phyloP scores from a whole-genome alignment of 35 echinoderm and acorn worm genomes.

The Stichopus chloronotus region DNA sequence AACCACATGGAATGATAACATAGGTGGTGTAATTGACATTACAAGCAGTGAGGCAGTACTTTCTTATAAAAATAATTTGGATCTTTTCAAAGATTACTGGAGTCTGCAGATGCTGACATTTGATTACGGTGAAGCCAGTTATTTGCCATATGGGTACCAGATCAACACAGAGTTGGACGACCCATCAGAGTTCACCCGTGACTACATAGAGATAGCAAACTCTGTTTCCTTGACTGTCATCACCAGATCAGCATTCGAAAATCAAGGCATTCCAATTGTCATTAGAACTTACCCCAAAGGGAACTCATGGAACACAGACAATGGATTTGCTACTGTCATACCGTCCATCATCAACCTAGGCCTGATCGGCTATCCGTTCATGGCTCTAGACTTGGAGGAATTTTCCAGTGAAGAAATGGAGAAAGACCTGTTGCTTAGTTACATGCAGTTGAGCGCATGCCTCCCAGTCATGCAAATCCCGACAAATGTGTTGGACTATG shows the following conservation, averaged over 20 bases:
- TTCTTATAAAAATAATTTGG: slow-evolving; percentile 67
- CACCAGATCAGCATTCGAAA: slow-evolving; percentile 68
- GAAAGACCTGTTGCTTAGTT: slow-evolving; percentile 82
- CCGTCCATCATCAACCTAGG: slow-evolving; percentile 77
- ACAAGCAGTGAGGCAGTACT: slow-evolving; percentile 62
- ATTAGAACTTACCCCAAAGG: slow-evolving; percentile 68
- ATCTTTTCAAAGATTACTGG: slow-evolving; percentile 40
- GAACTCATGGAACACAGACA: slow-evolving; percentile 65
- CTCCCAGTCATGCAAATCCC: slow-evolving; percentile 93
- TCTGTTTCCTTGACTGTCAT: slow-evolving; percentile 44
- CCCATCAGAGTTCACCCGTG: slow-evolving; percentile 72
- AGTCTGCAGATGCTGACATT: slow-evolving; percentile 81
- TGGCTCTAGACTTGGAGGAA: slow-evolving; percentile 64
- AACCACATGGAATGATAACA: slow-evolving; percentile 71
- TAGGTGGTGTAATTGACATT: slow-evolving; percentile 77
- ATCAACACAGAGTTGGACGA: slow-evolving; percentile 54
- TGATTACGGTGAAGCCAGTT: slow-evolving; percentile 88
- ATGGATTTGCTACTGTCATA: slow-evolving; percentile 85
- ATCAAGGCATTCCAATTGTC: slow-evolving; percentile 68
- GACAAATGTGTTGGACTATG: slow-evolving; percentile 64
- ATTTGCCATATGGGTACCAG: slow-evolving; percentile 84
- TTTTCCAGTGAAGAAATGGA: background rate
- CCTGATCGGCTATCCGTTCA: slow-evolving; percentile 85
- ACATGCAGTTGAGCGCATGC: slow-evolving; percentile 76
- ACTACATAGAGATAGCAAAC: slow-evolving; percentile 71